These are phyloP conservation scores for Lethocerus indicus DNA, from an alignment of 1,140 invertebrate genomes.

Conservation along the genomic window DNA sequence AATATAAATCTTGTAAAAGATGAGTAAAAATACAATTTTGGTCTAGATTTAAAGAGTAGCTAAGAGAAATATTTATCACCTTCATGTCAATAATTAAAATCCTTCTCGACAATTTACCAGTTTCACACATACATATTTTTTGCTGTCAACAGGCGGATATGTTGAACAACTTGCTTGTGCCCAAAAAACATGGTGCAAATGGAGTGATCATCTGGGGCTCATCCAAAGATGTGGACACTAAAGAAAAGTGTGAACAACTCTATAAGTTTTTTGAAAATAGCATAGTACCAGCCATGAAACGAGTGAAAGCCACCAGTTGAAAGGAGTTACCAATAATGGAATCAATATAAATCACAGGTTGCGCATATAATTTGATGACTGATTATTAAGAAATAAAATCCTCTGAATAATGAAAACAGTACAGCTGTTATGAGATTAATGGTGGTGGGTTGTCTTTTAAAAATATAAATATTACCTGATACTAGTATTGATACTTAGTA, in stretches of 20 bases:
- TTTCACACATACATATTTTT: no score
- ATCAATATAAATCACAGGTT: neutral
- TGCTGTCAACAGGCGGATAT: constrained; percentile 48
- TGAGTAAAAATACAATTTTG: no score
- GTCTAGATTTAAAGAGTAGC: no score
- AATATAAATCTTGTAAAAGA: no score
- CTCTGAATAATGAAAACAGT: neutral
- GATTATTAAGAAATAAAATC: neutral
- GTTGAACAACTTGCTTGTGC: constrained; percentile 28
- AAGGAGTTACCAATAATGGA: neutral
- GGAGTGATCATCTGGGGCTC: constrained; percentile 58
- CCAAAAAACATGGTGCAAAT: constrained; percentile 33
- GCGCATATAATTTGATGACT: neutral
- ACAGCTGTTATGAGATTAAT: neutral
- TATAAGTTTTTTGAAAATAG: neutral
- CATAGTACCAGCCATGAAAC: neutral
- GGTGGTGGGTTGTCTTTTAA: neutral
- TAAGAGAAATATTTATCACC: no score
- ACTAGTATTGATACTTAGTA: no score
- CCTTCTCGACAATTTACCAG: no score
- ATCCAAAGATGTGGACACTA: constrained; percentile 44
- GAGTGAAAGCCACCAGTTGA: neutral
- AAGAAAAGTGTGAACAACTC: constrained; percentile 40
- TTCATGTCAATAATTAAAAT: no score
- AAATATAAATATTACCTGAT: no score